A percentile compares a stretch with the other conserved stretches of the same genome.
These are phyloP conservation scores for Trichogramma dendrolimi DNA, from an alignment of 2,888 invertebrate genomes.

Conservation along the genomic window DNA sequence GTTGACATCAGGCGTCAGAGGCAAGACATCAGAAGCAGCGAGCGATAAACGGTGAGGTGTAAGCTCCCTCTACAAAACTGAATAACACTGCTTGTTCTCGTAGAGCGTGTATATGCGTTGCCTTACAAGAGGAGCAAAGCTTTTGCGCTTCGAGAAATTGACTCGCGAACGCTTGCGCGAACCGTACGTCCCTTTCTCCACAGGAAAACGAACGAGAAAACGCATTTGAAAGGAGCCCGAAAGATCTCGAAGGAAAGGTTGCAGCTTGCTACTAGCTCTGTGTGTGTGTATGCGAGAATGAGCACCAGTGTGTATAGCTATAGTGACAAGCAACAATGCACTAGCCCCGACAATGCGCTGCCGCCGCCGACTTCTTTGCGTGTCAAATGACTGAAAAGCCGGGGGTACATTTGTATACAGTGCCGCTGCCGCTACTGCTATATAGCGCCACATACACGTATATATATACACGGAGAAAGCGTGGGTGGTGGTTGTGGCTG, in stretches of 20 bases:
- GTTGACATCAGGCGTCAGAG: no score
- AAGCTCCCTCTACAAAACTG: no score
- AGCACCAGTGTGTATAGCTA: constrained; percentile 4
- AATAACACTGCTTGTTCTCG: no score
- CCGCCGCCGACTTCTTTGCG: constrained; percentile 52
- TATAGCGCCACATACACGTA: no score
- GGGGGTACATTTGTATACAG: constrained; percentile 33
- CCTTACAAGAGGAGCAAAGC: neutral
- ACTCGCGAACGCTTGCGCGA: constrained; percentile 2
- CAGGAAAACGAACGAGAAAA: constrained; percentile 3
- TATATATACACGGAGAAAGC: no score
- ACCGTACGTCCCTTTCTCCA: neutral
- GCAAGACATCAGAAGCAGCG: no score
- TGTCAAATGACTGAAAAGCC: constrained; percentile 52
- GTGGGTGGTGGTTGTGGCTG: no score
- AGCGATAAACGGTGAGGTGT: no score
- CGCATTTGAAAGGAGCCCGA: constrained; percentile 16
- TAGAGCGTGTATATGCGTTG: no score
- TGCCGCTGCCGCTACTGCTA: no score
- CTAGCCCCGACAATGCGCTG: constrained; percentile 40
- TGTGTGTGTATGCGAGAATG: constrained; percentile 29
- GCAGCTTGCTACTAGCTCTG: constrained; percentile 41
- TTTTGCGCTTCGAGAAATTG: constrained; percentile 12
- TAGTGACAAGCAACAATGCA: constrained; percentile 32
- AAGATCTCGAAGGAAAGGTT: constrained; percentile 10